phyloP scores from a whole-genome alignment of 2,113 vertebrate species.

The Bucco capensis region DNA sequence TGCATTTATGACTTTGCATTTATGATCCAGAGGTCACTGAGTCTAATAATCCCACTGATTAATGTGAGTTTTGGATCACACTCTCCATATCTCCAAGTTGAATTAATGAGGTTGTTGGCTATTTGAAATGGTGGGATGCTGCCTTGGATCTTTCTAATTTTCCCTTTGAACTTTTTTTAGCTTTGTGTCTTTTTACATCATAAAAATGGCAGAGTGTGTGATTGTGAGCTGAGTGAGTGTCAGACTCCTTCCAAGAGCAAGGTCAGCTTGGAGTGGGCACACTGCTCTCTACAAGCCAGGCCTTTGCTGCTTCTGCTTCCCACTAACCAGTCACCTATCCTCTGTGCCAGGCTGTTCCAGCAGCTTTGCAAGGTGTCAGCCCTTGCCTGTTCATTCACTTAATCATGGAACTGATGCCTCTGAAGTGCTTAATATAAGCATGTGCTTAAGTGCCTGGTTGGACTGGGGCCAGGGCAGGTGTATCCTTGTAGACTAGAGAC shows the following conservation, averaged over 20 bases:
- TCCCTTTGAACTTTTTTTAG: not conserved
- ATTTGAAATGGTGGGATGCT: not conserved
- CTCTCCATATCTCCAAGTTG: not conserved
- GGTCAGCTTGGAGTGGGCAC: not conserved
- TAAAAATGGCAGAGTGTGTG: not conserved
- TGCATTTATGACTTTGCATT: not conserved
- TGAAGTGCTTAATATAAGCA: not conserved
- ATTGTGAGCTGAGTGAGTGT: not conserved
- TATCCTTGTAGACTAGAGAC: not conserved
- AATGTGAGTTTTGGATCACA: not conserved
- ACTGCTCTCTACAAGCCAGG: not conserved
- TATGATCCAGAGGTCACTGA: not conserved
- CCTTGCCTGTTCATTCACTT: conserved; percentile 19
- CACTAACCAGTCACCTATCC: not conserved
- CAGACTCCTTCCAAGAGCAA: not conserved
- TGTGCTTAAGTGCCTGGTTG: conserved; percentile 36
- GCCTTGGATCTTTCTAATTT: not conserved
- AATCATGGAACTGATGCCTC: conserved; percentile 5
- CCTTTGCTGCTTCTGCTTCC: not conserved
- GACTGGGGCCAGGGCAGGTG: not conserved
- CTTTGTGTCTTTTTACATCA: not conserved
- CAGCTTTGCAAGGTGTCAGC: not conserved
- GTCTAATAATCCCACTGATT: not conserved
- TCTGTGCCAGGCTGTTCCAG: not conserved
- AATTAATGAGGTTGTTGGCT: not conserved